Evolutionary conservation across 2,888 invertebrate genomes (phyloP).

Genomic region (Gastrophysa polygoni): DNA sequence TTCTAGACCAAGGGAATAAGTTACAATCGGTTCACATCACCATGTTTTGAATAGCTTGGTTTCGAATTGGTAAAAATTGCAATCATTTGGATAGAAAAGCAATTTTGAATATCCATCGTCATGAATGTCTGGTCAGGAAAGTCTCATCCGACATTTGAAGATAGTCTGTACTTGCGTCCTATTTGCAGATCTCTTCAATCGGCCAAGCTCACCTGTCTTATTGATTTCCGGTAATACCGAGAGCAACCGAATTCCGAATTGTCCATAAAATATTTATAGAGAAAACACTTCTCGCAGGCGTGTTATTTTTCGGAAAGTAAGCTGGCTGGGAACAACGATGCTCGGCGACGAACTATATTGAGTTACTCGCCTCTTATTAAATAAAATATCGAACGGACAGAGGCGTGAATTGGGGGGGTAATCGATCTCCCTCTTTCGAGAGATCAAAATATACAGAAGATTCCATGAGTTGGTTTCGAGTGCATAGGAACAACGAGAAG

Average conservation of each 20-base stretch:
- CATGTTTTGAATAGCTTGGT: too few species aligned
- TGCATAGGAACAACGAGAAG: too few species aligned
- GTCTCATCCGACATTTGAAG: too few species aligned
- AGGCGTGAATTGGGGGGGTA: background rate
- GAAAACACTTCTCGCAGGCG: conserved; percentile 23
- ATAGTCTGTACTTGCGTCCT: background rate
- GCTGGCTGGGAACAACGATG: conserved; percentile 21
- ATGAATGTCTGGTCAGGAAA: too few species aligned
- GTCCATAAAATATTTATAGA: conserved; percentile 33
- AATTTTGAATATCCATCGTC: too few species aligned
- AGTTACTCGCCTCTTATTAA: conserved; percentile 30
- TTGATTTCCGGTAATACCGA: conserved; percentile 19
- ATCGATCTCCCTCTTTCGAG: too few species aligned
- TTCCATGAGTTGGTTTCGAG: too few species aligned
- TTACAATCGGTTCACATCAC: too few species aligned
- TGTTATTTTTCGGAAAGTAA: conserved; percentile 30
- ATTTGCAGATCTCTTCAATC: conserved; percentile 3
- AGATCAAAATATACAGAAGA: too few species aligned
- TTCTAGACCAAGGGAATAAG: too few species aligned
- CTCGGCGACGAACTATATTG: conserved; percentile 25
- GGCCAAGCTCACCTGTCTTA: conserved; percentile 17
- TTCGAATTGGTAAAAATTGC: too few species aligned
- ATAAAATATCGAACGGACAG: conserved; percentile 25
- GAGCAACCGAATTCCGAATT: conserved; percentile 29
- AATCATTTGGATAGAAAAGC: too few species aligned